phyloP scores from a whole-genome alignment of 2,888 invertebrate species.

The Onchidella celtica region DNA sequence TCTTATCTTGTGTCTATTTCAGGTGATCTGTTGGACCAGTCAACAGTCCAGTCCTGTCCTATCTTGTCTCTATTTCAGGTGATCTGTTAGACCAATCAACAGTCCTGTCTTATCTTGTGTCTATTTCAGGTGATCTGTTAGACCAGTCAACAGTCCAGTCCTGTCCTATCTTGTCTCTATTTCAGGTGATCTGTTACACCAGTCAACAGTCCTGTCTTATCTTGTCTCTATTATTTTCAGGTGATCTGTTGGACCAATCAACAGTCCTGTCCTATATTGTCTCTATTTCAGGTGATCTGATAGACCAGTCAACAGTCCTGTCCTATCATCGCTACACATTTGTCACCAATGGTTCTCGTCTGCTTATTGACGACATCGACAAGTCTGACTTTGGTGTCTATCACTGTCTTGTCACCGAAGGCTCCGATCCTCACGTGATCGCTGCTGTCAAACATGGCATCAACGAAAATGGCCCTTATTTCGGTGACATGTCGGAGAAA shows the following conservation, averaged over 20 bases:
- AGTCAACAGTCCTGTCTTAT: neutral
- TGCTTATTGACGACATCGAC: slow-evolving; percentile 17
- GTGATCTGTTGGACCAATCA: neutral
- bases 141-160: neutral
- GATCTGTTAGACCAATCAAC: too few species aligned
- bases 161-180: neutral
- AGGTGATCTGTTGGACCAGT: too few species aligned
- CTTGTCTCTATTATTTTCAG: neutral
- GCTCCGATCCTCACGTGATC: neutral
- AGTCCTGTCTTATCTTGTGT: too few species aligned
- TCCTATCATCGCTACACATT: slow-evolving; percentile 19
- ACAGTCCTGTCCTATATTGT: neutral
- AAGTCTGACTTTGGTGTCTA: slow-evolving; percentile 31
- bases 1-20: too few species aligned
- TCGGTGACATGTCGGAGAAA: slow-evolving; percentile 30
- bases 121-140: too few species aligned
- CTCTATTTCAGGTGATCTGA: neutral
- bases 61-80: too few species aligned
- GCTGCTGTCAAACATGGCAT: neutral
- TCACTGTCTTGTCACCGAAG: slow-evolving; percentile 19
- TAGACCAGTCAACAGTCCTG: neutral
- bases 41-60: too few species aligned
- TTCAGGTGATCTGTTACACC: too few species aligned
- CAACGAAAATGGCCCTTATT: slow-evolving; percentile 33
- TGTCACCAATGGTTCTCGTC: slow-evolving; percentile 20